Base-by-base conservation (phyloP, 2,797 vertebrate species). In the Cynopterus sphinx region DNA sequence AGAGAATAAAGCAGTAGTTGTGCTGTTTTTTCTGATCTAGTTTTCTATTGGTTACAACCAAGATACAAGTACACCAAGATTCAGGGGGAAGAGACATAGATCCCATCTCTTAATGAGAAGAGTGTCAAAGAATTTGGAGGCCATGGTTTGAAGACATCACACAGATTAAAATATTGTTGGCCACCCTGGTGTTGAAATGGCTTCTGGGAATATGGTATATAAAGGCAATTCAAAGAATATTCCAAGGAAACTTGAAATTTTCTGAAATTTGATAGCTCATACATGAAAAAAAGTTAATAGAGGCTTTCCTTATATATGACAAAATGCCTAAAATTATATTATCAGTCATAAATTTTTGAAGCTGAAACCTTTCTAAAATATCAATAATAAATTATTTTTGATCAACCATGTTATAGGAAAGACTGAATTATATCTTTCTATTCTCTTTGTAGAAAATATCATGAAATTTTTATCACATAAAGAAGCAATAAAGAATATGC, bases 331-430 rank as follows among this genome's bases (percentile, higher is more conserved):
- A 87, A 68, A 43, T 8, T 57, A 31, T 83, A 59, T 41, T 74
- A 55, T 51, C 43, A 65, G 26, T 46, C 46, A 59, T n/a, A 13
- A 86, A 63, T 49, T n/a, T 81, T 46, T 92, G 46, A 91, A 88
- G 39, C 39, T 77, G 57, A 61, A 84, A 43, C 15, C 85, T 91
- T 89, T 49, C 53, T 71, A 77, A 94, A 96, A 79, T 65, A 65
- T 41, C 55, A 73, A 46, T 24, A 53, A 85, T 36, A 51, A 78
- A 13, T 43, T 91, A 16, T 16, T 88, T 92, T 94, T 82, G 36
- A 82, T 90, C 22, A 94, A 16, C 16, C 7, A 17, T 59, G 16
- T 9, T 65, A 12, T 24, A 59, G 46, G 31, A 70, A 73, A 90
- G 61, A 53, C 24, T 28, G 17, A 90, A 26, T 75, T 46, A 46